Conservation (phyloP, 1,140 invertebrate species). For the Drosophila nannoptera region DNA sequence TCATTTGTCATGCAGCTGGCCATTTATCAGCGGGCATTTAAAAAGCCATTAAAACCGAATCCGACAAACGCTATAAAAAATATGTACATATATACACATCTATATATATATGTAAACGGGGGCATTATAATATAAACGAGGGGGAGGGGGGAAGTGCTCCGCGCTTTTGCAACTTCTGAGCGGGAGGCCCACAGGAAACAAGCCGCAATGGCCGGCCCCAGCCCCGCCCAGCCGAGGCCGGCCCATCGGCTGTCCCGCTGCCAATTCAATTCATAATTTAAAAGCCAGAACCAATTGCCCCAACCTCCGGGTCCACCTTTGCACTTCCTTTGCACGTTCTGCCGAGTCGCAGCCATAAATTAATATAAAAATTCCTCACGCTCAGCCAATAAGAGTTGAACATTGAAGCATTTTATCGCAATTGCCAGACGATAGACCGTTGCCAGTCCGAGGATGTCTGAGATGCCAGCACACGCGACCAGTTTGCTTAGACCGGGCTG, state of each 20-base stretch:
- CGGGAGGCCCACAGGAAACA: slow-evolving; percentile 33
- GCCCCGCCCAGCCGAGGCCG: slow-evolving; percentile 10
- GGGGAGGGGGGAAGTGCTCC: slow-evolving; percentile 1
- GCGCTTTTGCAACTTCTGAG: slow-evolving; percentile 41
- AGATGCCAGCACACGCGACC: slow-evolving; percentile 63
- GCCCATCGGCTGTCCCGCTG: slow-evolving; percentile 11
- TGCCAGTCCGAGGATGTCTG: slow-evolving; percentile 43
- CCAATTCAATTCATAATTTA: slow-evolving; percentile 76
- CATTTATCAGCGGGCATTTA: slow-evolving; percentile 77
- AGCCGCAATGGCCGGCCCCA: slow-evolving; percentile 39
- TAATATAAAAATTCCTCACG: slow-evolving; percentile 78
- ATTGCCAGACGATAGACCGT: slow-evolving; percentile 43
- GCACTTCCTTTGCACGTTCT: slow-evolving; percentile 5
- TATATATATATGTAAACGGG: too few relatives aligned
- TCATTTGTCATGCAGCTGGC: slow-evolving; percentile 74
- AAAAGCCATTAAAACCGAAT: slow-evolving; percentile 76
- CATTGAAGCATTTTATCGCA: slow-evolving; percentile 72
- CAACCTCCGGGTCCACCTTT: background rate
- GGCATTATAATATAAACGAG: slow-evolving; percentile 15
- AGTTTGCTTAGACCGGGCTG: slow-evolving; percentile 63
- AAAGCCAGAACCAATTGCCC: slow-evolving; percentile 56
- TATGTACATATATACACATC: too few relatives aligned
- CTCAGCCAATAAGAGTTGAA: slow-evolving; percentile 72
- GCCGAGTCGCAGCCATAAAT: slow-evolving; percentile 65
- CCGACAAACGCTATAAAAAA: slow-evolving; percentile 53